Percentiles rank a stretch among this genome's conserved stretches.
Conservation (phyloP, 2,113 vertebrate genomes). For the Bubo bubo region DNA sequence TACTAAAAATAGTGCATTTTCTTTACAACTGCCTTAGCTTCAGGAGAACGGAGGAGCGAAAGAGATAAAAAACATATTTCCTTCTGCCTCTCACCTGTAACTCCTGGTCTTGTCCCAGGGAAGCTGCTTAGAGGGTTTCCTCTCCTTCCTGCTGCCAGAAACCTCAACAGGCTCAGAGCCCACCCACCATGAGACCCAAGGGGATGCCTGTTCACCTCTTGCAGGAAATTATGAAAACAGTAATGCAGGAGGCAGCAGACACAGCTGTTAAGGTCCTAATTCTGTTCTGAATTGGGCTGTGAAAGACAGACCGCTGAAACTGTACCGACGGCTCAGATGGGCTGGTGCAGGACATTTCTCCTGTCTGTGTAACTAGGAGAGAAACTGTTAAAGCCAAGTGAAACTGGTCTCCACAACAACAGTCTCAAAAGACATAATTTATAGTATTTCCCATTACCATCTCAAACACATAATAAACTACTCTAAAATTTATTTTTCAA, state of each 20-base stretch:
- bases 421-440: not conserved
- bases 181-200: not conserved
- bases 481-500: not conserved
- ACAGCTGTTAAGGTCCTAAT: not conserved
- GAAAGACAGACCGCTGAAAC: not conserved
- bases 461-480: not conserved
- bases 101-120: not conserved
- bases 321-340: not conserved
- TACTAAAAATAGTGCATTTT: constrained; percentile 10
- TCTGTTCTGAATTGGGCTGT: not conserved
- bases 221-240: not conserved
- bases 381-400: not conserved
- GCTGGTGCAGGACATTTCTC: accelerated
- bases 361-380: not conserved
- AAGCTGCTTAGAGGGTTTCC: not conserved
- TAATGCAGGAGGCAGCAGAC: not conserved
- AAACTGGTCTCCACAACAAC: not conserved
- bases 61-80: accelerated
- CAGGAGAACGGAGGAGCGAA: not conserved
- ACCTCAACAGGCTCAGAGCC: not conserved
- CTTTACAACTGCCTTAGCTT: not conserved
- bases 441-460: not conserved
- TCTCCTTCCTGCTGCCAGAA: not conserved
- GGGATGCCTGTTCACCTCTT: not conserved
- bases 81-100: not conserved